A percentile compares a stretch with the other conserved stretches of the same genome.
These are phyloP conservation scores for Eutolmus rufibarbis DNA, from an alignment of 2,888 invertebrate species.

Conservation along the genomic window DNA sequence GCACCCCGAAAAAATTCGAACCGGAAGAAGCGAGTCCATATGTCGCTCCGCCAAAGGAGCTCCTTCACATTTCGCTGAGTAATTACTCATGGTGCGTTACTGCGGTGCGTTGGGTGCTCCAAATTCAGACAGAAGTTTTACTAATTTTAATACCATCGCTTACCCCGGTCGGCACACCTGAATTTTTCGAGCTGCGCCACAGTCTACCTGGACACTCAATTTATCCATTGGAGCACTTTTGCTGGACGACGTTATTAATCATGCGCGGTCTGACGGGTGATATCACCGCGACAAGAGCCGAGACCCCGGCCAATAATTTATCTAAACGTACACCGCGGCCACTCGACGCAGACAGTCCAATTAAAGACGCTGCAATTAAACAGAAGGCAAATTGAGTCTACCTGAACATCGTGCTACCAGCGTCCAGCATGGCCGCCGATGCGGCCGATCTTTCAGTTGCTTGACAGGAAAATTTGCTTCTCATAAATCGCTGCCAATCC, in stretches of 20 bases:
- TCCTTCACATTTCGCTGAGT: conserved; percentile 23
- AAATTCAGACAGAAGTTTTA: neutral
- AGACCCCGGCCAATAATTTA: conserved; percentile 43
- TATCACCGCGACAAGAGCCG: conserved; percentile 43
- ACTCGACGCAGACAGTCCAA: conserved; percentile 43
- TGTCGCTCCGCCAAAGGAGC: neutral
- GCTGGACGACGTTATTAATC: conserved; percentile 42
- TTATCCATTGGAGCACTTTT: conserved; percentile 12
- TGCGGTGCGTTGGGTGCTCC: neutral
- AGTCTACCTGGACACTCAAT: neutral
- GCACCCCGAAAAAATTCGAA: conserved; percentile 32
- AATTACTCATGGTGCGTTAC: conserved; percentile 19
- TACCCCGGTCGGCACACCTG: neutral
- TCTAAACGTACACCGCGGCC: conserved; percentile 35
- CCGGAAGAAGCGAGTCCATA: conserved; percentile 30
- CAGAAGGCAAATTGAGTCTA: conserved; percentile 47
- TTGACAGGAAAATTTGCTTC: conserved; percentile 45
- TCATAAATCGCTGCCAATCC: conserved; percentile 46
- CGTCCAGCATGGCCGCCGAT: conserved; percentile 2
- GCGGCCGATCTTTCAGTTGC: conserved; percentile 33
- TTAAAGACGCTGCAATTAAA: conserved; percentile 47
- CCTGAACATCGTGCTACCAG: conserved; percentile 25
- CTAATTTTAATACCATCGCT: neutral
- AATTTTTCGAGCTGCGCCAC: neutral
- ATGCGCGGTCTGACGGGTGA: conserved; percentile 43